Evolutionary conservation across 2,888 invertebrate species (phyloP), one percentile per base, ranked within the genome.

Genomic region (Tillus elongatus): DNA sequence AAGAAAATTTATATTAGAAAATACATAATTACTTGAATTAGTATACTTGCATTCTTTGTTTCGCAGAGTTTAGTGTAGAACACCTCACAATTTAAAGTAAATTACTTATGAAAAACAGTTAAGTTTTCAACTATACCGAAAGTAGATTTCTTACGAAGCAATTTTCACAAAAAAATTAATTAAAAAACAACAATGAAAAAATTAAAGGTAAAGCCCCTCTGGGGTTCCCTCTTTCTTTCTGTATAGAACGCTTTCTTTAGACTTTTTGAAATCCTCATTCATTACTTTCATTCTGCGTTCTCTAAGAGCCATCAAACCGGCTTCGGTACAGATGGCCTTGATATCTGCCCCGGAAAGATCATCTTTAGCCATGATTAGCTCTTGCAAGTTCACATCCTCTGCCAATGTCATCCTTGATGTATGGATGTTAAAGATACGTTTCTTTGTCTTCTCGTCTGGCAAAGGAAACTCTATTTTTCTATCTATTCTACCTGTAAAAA

Each of bases 211-310:
- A 38, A 98, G 78, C 49, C 97, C 97, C 70, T 99, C 98, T 1
- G 98, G 98, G 30, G 96, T 96, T 47, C 97, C 97, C 71, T 98
- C 98, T 63, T 98, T 97, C 74, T 98, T 98, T 42, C 97, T 79
- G 63, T 98, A 98, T 33, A 99, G 73, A 15, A 99, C 97, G 68
- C 93, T 98, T 64, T 99, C 98, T 67, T 98, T 98, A 0, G 97
- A 95, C 65, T 99, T 98, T 65, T 91, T 90, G 66, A 99, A 98
- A 68, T 99, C 98, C 66, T 98, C 97, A 70, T 95, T 96, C 43
- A 93, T 98, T 16, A 98, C 98, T 68, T 96, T 97, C 98, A 99
- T 99, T 52, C 98, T 79, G 36, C 98, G 79, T 66, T 98, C 98
- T 45, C 98, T 74, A 33, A 98, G 69, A 3, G 98, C 98, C 85